A percentile compares a stretch with the other conserved stretches of the same genome.
Conservation (phyloP, 2,113 vertebrate species). For the Ramphastos sulfuratus region DNA sequence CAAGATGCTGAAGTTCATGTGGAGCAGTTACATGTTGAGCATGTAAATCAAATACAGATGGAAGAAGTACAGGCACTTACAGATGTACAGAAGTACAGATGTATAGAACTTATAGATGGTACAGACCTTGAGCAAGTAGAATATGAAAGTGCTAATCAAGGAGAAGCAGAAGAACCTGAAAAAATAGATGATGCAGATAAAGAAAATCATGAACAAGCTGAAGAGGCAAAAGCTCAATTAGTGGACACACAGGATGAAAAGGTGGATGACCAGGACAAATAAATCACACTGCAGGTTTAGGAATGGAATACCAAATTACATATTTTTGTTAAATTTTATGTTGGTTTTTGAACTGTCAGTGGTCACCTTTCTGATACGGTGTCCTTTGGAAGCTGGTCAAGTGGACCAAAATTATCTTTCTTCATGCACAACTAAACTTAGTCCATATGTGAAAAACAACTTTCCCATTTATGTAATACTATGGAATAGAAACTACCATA, state of each 20-base stretch:
- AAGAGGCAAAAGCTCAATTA: constrained; percentile 56
- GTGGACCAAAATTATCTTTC: constrained; percentile 75
- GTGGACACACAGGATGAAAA: constrained; percentile 43
- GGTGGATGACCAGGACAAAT: constrained; percentile 44
- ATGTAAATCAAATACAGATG: constrained; percentile 81
- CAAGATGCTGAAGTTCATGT: constrained; percentile 83
- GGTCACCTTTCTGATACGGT: constrained; percentile 27
- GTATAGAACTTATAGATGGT: constrained; percentile 71
- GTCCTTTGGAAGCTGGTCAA: constrained; percentile 48
- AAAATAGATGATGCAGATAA: constrained; percentile 24
- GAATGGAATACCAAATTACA: constrained; percentile 56
- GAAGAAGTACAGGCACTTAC: constrained; percentile 76
- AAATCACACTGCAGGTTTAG: constrained; percentile 31
- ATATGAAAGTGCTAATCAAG: constrained; percentile 64
- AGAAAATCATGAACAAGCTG: constrained; percentile 49
- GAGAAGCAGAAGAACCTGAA: constrained; percentile 55
- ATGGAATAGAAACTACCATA: constrained; percentile 46
- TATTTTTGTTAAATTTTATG: constrained; percentile 65
- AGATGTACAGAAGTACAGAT: too few relatives aligned
- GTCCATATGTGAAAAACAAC: constrained; percentile 22
- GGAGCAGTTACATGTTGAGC: constrained; percentile 79
- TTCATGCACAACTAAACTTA: constrained; percentile 61
- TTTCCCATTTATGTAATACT: constrained; percentile 6
- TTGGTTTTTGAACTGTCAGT: constrained; percentile 51
- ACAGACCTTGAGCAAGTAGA: constrained; percentile 73